phyloP scores from a whole-genome alignment of 2,888 invertebrate genomes.

The Mythimna pallens region DNA sequence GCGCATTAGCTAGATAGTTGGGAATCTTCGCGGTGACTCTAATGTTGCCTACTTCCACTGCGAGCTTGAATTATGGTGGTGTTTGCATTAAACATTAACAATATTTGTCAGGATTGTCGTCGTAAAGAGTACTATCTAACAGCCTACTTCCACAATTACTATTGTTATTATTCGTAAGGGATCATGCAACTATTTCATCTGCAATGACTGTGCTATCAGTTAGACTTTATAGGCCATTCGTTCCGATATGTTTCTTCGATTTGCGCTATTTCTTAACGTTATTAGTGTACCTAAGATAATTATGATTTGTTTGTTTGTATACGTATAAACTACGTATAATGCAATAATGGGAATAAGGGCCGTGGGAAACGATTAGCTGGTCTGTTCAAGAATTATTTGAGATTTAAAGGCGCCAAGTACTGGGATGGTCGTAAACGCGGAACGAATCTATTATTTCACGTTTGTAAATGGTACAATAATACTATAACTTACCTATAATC shows the following conservation, averaged over 20 bases:
- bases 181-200: conserved; percentile 13
- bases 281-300: conserved; percentile 42
- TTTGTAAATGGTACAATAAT: background rate
- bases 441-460: conserved; percentile 30
- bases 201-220: background rate
- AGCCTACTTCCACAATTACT: background rate
- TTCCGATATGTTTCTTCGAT: conserved; percentile 8
- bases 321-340: conserved; percentile 36
- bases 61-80: conserved; percentile 68
- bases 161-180: conserved; percentile 17
- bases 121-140: conserved; percentile 51
- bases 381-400: conserved; percentile 26
- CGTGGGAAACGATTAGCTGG: conserved; percentile 56
- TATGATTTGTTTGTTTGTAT: conserved; percentile 57
- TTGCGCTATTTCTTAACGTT: conserved; percentile 22
- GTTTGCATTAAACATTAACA: conserved; percentile 71
- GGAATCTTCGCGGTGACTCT: conserved; percentile 72
- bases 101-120: conserved; percentile 59
- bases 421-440: conserved; percentile 25
- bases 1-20: conserved; percentile 82
- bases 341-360: conserved; percentile 49
- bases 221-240: conserved; percentile 1
- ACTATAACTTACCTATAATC: background rate
- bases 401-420: conserved; percentile 33
- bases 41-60: conserved; percentile 71